Conservation (phyloP, 2,113 vertebrate genomes). For the Nothoprocta perdicaria region DNA sequence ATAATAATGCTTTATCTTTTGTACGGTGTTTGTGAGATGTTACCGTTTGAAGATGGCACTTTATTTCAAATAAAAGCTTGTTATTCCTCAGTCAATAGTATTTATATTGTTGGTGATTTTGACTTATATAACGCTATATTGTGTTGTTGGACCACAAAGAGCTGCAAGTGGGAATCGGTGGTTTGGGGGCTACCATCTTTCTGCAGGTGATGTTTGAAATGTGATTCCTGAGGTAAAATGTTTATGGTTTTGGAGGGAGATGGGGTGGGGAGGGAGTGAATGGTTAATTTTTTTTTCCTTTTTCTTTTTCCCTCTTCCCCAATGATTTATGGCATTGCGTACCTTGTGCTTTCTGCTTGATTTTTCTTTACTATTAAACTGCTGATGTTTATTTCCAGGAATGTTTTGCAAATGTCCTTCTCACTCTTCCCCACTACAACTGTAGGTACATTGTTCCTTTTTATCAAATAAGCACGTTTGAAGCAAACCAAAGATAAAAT, state of each 20-base stretch:
- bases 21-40: conserved; percentile 79
- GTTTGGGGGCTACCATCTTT: conserved; percentile 73
- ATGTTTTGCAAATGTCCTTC: conserved; percentile 90
- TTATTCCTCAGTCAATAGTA: conserved; percentile 75
- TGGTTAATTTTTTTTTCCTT: conserved; percentile 44
- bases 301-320: background rate
- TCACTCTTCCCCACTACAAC: conserved; percentile 91
- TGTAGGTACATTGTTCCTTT: conserved; percentile 94
- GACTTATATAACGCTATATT: conserved; percentile 67
- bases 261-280: conserved; percentile 61
- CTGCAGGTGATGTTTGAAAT: conserved; percentile 81
- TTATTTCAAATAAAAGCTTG: conserved; percentile 77
- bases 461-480: conserved; percentile 88
- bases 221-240: conserved; percentile 82
- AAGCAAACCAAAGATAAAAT: conserved; percentile 72
- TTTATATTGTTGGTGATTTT: conserved; percentile 76
- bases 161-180: conserved; percentile 69
- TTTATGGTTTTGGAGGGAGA: conserved; percentile 71
- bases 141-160: conserved; percentile 66
- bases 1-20: conserved; percentile 65
- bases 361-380: conserved; percentile 85
- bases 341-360: conserved; percentile 73
- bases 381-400: conserved; percentile 92
- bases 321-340: conserved; percentile 65
- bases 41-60: conserved; percentile 74